phyloP scores from a whole-genome alignment of 2,113 vertebrate genomes.

The Passer domesticus region DNA sequence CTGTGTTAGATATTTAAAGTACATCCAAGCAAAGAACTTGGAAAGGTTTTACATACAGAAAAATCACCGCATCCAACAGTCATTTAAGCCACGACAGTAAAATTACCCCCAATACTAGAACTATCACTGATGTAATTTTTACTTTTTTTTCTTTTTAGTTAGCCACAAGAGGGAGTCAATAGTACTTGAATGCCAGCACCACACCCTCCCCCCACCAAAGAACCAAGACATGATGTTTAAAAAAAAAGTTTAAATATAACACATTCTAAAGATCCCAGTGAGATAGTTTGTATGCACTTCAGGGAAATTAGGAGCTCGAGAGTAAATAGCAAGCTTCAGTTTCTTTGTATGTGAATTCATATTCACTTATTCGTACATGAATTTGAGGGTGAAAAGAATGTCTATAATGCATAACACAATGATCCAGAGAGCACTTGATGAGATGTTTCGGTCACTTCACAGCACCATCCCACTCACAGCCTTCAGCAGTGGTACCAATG shows the following conservation, averaged over 20 bases:
- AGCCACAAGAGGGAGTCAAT: conserved; percentile 43
- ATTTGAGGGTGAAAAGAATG: not conserved
- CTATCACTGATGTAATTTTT: not conserved
- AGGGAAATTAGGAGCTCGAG: not conserved
- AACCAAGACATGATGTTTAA: not conserved
- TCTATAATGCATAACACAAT: accelerated
- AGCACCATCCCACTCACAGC: not conserved
- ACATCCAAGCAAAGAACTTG: not conserved
- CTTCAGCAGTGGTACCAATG: not conserved
- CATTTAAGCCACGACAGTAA: not conserved
- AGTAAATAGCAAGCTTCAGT: not conserved
- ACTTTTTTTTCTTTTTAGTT: not conserved
- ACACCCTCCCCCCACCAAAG: not conserved
- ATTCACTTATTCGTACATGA: accelerated
- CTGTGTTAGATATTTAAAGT: not conserved
- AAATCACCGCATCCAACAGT: not conserved
- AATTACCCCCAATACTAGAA: not conserved
- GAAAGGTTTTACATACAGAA: not conserved
- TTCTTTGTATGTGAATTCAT: not conserved
- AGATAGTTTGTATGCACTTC: not conserved
- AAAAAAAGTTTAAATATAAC: not conserved
- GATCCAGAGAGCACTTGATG: not conserved
- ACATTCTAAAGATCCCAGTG: not conserved
- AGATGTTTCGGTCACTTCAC: not conserved
- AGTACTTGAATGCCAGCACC: not conserved